Base-by-base conservation (phyloP, 2,113 vertebrate genomes). In the Parus major region DNA sequence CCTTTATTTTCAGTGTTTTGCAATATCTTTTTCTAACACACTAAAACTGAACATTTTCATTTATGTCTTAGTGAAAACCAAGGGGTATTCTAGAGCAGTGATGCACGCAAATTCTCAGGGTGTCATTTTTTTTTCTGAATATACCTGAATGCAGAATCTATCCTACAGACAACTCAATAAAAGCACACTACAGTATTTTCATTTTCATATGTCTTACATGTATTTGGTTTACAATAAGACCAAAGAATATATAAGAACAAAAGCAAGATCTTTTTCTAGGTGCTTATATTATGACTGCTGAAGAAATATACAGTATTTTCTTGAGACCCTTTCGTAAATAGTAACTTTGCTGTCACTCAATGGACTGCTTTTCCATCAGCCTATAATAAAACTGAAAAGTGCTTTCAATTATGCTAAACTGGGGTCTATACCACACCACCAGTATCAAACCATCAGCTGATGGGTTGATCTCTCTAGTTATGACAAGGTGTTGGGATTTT, bases 211-310 rank as follows among this genome's bases (percentile, higher is more conserved):
- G 27, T 77, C 50, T 77, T 39, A 24, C 28, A 65, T 53, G 15
- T 73, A 15, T n/a, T 73, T 4, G 10, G 64, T 73, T 65, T 53
- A 36, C 29, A 68, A 29, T 24, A 88, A 61, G 42, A 73, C 41
- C 25, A 65, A 25, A 5, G 5, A 77, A 28, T 41, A 21, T 36
- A 35, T 59, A 66, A 64, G 72, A 81, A 31, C 0, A 6, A 35
- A 72, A 89, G 3, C 6, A 79, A 71, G 10, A 59, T 23, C 1
- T 86, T 91, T 73, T 78, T 69, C 64, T 57, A 47, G 60, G 27
- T 31, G 11, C 2, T 0, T 49, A 9, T 65, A 61, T 55, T 70
- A 61, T 1, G 5, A 6, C 6, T 23, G 14, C 44, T 39, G 17
- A 75, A 81, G 46, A 57, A 86, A 84, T 56, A 41, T 2, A 76